Percentiles rank a stretch among this genome's conserved stretches.
Evolutionary conservation across 2,113 vertebrate species (phyloP).

Genomic region (Thermophis baileyi): DNA sequence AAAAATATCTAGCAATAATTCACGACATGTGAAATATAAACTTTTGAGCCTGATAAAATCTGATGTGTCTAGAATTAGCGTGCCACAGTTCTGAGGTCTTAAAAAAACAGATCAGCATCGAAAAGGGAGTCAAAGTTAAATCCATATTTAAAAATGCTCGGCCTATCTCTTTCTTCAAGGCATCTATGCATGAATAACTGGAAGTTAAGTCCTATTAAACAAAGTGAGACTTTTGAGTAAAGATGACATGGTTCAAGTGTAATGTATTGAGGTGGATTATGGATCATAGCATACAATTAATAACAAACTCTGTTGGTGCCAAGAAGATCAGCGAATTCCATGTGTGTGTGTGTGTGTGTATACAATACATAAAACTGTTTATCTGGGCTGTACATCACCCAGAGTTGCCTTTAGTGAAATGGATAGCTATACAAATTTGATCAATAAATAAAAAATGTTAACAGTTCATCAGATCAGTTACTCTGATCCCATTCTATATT

Average conservation of each 20-base stretch:
- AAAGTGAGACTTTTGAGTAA: background rate
- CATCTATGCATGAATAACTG: background rate
- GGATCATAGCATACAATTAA: background rate
- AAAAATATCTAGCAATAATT: constrained; percentile 42
- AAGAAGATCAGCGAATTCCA: too few relatives aligned
- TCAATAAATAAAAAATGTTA: background rate
- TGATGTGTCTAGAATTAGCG: constrained; percentile 55
- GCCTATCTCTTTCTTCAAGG: background rate
- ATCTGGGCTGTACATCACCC: too few relatives aligned
- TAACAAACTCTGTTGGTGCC: too few relatives aligned
- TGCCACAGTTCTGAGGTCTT: constrained; percentile 44
- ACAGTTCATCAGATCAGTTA: background rate
- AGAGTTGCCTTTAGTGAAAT: too few relatives aligned
- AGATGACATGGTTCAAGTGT: background rate
- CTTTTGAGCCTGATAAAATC: constrained; percentile 49
- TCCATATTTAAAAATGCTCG: background rate
- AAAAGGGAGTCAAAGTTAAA: constrained; percentile 58
- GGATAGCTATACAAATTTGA: too few relatives aligned
- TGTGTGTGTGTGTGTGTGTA: too few relatives aligned
- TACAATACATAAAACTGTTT: too few relatives aligned
- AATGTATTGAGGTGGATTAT: background rate
- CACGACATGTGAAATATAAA: constrained; percentile 43
- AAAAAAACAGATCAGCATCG: constrained; percentile 55
- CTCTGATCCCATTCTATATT: background rate
- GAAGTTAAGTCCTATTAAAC: background rate